These are phyloP conservation scores for Aproaerema taeniolella DNA, from an alignment of 2,888 invertebrate genomes.

Conservation along the genomic window DNA sequence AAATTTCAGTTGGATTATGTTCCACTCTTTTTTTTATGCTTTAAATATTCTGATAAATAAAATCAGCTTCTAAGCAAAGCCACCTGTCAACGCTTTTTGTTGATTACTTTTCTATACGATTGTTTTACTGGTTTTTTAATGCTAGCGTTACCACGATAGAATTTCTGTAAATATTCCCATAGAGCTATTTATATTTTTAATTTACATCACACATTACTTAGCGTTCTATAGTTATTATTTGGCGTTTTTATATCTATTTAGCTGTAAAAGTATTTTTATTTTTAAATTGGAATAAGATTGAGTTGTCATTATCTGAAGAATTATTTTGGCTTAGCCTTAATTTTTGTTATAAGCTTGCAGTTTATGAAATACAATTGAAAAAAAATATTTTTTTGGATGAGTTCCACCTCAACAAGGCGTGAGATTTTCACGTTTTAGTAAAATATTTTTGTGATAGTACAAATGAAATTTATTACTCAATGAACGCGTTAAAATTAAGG, in stretches of 20 bases:
- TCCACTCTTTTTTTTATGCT: no score
- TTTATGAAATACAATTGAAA: slow-evolving; percentile 26
- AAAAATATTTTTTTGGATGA: slow-evolving; percentile 11
- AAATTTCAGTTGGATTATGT: no score
- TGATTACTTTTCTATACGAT: slow-evolving; percentile 5
- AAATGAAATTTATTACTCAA: slow-evolving; percentile 54
- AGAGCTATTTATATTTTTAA: slow-evolving; percentile 46
- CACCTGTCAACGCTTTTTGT: slow-evolving; percentile 2
- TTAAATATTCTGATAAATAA: neutral
- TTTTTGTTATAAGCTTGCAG: slow-evolving; percentile 43
- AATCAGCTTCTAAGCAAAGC: neutral
- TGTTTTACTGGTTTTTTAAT: slow-evolving; percentile 25
- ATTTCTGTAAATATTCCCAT: slow-evolving; percentile 55
- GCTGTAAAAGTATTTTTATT: slow-evolving; percentile 37
- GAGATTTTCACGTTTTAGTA: no score
- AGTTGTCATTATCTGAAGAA: slow-evolving; percentile 24
- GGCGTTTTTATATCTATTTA: slow-evolving; percentile 41
- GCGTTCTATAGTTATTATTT: slow-evolving; percentile 37
- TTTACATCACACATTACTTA: slow-evolving; percentile 47
- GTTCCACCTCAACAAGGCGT: slow-evolving; percentile 24
- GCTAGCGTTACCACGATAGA: slow-evolving; percentile 50
- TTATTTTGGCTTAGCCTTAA: slow-evolving; percentile 51
- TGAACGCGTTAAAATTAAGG: slow-evolving; percentile 28
- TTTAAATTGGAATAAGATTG: slow-evolving; percentile 46
- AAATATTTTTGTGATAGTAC: slow-evolving; percentile 74